Evolutionary conservation across 2,113 vertebrate genomes (phyloP).

Genomic region (Alethe castanea): DNA sequence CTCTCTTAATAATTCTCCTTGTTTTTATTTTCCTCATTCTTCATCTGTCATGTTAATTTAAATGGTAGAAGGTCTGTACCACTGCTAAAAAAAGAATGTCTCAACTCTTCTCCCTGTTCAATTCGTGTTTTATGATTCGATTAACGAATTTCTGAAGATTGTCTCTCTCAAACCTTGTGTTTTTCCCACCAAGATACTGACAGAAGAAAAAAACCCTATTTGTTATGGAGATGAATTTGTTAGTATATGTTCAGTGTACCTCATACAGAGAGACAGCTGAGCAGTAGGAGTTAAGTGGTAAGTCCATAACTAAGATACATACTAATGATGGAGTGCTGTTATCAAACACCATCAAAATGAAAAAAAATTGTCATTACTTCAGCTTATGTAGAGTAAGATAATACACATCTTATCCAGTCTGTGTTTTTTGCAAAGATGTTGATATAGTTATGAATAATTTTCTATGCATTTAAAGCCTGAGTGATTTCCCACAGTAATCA

Average conservation of each 20-base stretch:
- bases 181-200: not conserved
- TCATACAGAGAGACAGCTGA: not conserved
- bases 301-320: not conserved
- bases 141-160: not conserved
- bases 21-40: not conserved
- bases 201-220: not conserved
- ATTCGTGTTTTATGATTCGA: not conserved
- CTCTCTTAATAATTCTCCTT: not conserved
- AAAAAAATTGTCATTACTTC: not conserved
- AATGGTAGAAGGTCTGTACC: not conserved
- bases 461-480: not conserved
- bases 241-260: not conserved
- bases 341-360: not conserved
- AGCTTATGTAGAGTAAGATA: not conserved
- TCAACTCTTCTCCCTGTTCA: not conserved
- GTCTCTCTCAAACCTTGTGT: not conserved
- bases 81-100: not conserved
- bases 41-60: not conserved
- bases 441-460: not conserved
- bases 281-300: not conserved
- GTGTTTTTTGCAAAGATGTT: not conserved
- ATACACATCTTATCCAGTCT: not conserved
- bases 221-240: not conserved
- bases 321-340: not conserved
- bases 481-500: not conserved